Conservation (phyloP, 2,797 vertebrate genomes). For the Onychomys torridus region DNA sequence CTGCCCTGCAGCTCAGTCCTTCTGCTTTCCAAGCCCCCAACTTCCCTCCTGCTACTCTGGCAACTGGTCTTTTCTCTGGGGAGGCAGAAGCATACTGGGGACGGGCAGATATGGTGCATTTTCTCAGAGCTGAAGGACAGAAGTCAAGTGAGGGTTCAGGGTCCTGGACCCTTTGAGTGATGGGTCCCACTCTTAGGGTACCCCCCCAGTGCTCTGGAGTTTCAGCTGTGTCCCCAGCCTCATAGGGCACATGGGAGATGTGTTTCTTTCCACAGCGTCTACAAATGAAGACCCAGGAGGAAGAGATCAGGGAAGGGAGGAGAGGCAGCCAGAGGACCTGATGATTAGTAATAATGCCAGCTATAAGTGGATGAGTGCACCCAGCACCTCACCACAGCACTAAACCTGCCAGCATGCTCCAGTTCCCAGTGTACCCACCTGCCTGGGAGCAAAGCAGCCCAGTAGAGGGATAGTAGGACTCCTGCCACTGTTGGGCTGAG, state of each 20-base stretch:
- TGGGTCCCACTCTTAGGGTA: background rate
- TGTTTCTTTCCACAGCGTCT: background rate
- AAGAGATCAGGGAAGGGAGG: background rate
- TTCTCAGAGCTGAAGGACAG: background rate
- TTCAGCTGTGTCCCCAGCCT: background rate
- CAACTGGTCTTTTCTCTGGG: background rate
- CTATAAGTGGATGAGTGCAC: background rate
- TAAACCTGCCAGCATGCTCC: background rate
- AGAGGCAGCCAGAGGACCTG: rapidly evolving
- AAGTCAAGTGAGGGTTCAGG: background rate
- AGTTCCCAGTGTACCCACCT: background rate
- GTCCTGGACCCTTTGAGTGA: background rate
- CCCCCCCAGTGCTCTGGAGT: background rate
- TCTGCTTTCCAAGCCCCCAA: background rate
- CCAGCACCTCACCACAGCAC: background rate
- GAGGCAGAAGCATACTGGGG: background rate
- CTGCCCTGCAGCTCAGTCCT: background rate
- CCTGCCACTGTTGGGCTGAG: rapidly evolving
- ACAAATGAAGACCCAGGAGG: background rate
- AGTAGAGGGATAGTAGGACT: background rate
- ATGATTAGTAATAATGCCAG: constrained; percentile 10
- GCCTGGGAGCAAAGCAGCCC: background rate
- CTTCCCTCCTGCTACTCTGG: background rate
- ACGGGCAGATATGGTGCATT: background rate
- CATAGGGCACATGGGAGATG: background rate